Base-by-base conservation (phyloP, 2,888 invertebrate species). In the Cephus nigrinus region DNA sequence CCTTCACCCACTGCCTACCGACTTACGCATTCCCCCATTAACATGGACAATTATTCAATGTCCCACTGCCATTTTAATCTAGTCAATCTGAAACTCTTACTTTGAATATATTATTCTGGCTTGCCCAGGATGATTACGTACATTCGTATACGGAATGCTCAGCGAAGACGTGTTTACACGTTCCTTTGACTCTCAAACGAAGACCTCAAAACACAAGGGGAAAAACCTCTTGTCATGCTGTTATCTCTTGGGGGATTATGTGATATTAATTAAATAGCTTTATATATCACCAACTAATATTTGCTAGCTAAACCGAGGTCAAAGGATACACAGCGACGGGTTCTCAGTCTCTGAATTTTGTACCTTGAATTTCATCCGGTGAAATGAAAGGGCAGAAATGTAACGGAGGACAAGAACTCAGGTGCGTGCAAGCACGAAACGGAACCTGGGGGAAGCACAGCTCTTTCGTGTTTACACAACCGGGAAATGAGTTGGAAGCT, bases 401-500 rank as follows among this genome's bases (percentile, higher is more conserved):
- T 55, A 23, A 55, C 55, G 9, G 23, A 55, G 55, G 55, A 55
- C 23, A 23, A 23, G 71, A 31, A n/a, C 31, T 3, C 71, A 71
- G 71, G 32, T 71, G 71, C 12, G 31, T 12, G 32, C 71, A 71
- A 71, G 71, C 33, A 31, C 33, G 31, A 33, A 33, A 71, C 31
- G 78, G 81, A 79, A 79, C 79, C 81, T 30, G 11, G n/a, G 9
- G 11, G 35, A 35, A 74, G 74, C 71, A 71, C 71, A 33, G 71
- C 33, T 74, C 72, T 55, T 72, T 74, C 40, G 40, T 71, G 69
- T 80, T 76, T 79, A 77, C 78, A 75, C 72, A 75, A 69, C 76
- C 77, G 76, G 55, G 73, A 81, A 83, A 79, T 77, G 79, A 82
- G 73, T 76, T 55, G 32, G 68, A 23, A 73, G 74, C 75, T 76